A percentile compares a stretch with the other conserved stretches of the same genome.
Evolutionary conservation across 2,113 vertebrate species (phyloP).

Genomic region (Prochilodus magdalenae): DNA sequence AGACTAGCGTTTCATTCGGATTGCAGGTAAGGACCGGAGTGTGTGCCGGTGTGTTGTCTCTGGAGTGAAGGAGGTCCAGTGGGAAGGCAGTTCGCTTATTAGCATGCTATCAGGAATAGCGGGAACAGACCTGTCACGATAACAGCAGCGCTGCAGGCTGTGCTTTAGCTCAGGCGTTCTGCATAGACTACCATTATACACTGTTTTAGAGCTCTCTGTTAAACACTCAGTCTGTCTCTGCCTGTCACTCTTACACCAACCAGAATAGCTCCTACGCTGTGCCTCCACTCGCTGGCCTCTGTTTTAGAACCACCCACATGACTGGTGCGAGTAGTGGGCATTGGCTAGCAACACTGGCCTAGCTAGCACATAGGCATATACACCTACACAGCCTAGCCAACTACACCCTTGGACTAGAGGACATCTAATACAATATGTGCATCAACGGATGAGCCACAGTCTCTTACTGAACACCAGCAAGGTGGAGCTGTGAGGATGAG

Average conservation of each 20-base stretch:
- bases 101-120: neutral
- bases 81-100: conserved; percentile 1
- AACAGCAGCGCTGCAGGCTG: neutral
- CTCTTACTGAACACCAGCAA: too few relatives aligned
- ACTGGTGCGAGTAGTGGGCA: too few relatives aligned
- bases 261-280: neutral
- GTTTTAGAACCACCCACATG: too few relatives aligned
- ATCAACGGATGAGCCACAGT: too few relatives aligned
- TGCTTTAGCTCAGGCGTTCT: neutral
- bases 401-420: too few relatives aligned
- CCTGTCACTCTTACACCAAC: neutral
- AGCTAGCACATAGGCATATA: too few relatives aligned
- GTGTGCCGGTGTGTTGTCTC: neutral
- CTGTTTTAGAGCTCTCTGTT: neutral
- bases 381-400: too few relatives aligned
- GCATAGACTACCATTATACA: neutral
- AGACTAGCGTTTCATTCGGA: neutral
- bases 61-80: neutral
- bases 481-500: neutral
- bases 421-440: too few relatives aligned
- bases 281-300: too few relatives aligned
- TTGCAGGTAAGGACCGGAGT: neutral
- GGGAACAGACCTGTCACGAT: neutral
- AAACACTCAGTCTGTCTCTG: neutral
- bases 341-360: too few relatives aligned